Conservation (phyloP, 1,140 invertebrate genomes). For the Aethina tumida region DNA sequence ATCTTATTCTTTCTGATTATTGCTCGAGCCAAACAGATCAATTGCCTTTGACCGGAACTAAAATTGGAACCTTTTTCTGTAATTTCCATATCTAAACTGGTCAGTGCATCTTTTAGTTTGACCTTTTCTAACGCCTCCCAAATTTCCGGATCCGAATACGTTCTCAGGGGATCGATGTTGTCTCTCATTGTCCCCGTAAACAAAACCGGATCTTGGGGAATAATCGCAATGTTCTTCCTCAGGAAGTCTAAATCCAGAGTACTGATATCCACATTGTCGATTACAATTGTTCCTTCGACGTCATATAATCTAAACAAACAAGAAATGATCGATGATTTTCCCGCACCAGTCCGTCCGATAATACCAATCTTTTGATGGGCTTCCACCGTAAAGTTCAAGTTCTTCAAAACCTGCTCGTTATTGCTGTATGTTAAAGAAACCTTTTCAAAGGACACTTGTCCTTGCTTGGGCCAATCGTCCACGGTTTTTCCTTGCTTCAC, state of each 20-base stretch:
- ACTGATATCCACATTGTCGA: conserved; percentile 55
- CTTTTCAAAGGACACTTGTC: conserved; percentile 39
- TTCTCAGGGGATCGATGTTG: conserved; percentile 47
- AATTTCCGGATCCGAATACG: conserved; percentile 39
- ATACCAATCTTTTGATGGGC: conserved; percentile 48
- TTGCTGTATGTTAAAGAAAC: conserved; percentile 55
- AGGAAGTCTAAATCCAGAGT: conserved; percentile 49
- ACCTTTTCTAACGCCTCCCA: conserved; percentile 33
- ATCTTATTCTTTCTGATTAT: conserved; percentile 64
- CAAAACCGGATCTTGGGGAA: conserved; percentile 53
- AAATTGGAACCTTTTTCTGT: conserved; percentile 60
- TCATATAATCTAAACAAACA: conserved; percentile 63
- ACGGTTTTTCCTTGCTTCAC: conserved; percentile 56
- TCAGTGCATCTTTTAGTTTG: conserved; percentile 25
- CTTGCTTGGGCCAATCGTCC: conserved; percentile 35
- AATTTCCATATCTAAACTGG: conserved; percentile 35
- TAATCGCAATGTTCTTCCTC: conserved; percentile 50
- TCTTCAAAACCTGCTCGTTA: conserved; percentile 54
- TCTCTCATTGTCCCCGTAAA: conserved; percentile 45
- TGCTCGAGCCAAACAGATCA: conserved; percentile 69
- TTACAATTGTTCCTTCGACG: conserved; percentile 46
- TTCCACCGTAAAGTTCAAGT: conserved; percentile 49
- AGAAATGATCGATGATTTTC: conserved; percentile 67
- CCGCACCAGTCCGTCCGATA: conserved; percentile 41
- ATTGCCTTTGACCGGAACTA: conserved; percentile 68